phyloP scores from a whole-genome alignment of 2,888 invertebrate genomes.

The Frankliniella fusca region DNA sequence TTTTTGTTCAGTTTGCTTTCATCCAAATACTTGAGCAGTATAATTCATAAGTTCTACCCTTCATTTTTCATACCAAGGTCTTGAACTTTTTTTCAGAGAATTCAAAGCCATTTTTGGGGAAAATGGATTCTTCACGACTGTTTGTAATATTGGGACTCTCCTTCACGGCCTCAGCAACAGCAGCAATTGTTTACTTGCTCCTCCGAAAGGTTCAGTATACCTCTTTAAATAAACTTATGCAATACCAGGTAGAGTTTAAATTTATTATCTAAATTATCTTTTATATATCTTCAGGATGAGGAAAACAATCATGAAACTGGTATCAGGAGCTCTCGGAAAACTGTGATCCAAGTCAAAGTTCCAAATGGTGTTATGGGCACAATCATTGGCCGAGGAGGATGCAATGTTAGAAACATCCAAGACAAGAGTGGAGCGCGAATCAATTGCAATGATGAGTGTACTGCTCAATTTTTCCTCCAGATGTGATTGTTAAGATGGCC shows the following conservation, averaged over 20 bases:
- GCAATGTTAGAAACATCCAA: slow-evolving; percentile 72
- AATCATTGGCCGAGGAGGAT: slow-evolving; percentile 63
- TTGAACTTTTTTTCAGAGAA: not conserved
- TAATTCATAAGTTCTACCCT: not conserved
- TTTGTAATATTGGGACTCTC: not conserved
- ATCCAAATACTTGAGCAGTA: no score
- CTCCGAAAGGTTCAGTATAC: not conserved
- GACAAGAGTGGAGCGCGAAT: slow-evolving; percentile 64
- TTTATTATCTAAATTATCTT: not conserved
- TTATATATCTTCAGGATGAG: slow-evolving; percentile 37
- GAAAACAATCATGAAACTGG: slow-evolving; percentile 37
- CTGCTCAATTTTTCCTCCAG: not conserved
- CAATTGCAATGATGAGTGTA: slow-evolving; percentile 47
- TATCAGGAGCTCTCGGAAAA: slow-evolving; percentile 36
- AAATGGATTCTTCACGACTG: not conserved
- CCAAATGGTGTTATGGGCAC: slow-evolving; percentile 47
- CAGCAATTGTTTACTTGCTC: not conserved
- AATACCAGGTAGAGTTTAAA: not conserved
- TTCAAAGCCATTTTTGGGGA: not conserved
- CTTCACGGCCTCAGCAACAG: not conserved
- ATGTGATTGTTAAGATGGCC: not conserved
- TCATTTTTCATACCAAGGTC: not conserved
- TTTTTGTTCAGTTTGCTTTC: no score
- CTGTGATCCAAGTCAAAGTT: slow-evolving; percentile 41
- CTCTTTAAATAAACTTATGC: not conserved